These are phyloP conservation scores for Nesogale talazaci DNA, from an alignment of 2,113 vertebrate species.

Conservation along the genomic window DNA sequence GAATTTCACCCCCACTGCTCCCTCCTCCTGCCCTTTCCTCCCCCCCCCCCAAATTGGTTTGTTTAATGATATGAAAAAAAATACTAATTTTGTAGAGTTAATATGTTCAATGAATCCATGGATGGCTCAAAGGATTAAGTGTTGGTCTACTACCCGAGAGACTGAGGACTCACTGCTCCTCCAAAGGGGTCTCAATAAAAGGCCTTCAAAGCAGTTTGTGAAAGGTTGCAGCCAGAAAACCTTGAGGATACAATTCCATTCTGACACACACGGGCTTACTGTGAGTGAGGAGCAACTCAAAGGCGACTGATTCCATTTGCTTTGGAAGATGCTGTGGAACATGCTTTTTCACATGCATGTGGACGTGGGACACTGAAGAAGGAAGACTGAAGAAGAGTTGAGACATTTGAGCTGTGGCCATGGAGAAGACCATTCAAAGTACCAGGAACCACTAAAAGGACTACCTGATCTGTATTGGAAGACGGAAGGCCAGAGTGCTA, in stretches of 20 bases:
- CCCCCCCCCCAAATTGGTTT: not conserved
- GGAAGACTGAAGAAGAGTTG: no score
- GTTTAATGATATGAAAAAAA: not conserved
- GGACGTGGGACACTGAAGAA: no score
- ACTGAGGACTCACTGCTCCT: not conserved
- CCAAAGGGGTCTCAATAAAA: not conserved
- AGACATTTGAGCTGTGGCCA: no score
- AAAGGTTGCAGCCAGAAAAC: not conserved
- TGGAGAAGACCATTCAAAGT: no score
- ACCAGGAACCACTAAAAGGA: no score
- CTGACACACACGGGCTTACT: not conserved
- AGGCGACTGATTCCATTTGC: not conserved
- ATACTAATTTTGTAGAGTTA: not conserved
- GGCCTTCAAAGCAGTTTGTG: not conserved
- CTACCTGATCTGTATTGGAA: no score
- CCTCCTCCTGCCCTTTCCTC: not conserved
- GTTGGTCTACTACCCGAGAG: not conserved
- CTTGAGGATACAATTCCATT: not conserved
- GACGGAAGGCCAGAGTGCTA: no score
- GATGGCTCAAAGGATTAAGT: not conserved
- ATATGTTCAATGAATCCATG: not conserved
- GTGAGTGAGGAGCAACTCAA: not conserved
- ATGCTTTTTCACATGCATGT: no score
- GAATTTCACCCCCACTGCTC: not conserved
- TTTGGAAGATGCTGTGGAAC: no score